phyloP scores from a whole-genome alignment of 2,888 invertebrate genomes.

The Drosophila anomelani region DNA sequence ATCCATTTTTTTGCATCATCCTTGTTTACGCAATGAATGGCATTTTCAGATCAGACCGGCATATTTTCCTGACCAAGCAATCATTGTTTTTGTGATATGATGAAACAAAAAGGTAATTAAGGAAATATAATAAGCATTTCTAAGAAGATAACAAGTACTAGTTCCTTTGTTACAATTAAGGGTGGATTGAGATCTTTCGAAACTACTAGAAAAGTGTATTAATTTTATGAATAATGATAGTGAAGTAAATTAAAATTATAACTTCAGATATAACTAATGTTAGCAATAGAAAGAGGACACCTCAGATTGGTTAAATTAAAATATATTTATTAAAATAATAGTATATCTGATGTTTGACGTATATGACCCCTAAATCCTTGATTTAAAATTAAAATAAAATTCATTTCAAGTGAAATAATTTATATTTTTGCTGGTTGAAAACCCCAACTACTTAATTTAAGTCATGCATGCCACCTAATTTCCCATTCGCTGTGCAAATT shows the following conservation, averaged over 20 bases:
- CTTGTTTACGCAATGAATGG: background rate
- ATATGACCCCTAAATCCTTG: background rate
- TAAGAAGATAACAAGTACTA: background rate
- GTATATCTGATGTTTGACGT: too few species aligned
- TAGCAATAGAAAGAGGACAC: too few species aligned
- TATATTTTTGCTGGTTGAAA: background rate
- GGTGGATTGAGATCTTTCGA: background rate
- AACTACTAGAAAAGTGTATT: background rate
- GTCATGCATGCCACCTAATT: conserved; percentile 4
- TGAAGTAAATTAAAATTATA: too few species aligned
- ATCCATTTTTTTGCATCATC: conserved; percentile 1
- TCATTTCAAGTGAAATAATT: background rate
- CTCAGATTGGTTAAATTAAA: too few species aligned
- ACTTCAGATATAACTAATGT: too few species aligned
- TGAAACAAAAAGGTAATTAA: background rate
- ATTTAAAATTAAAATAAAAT: background rate
- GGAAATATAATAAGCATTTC: background rate
- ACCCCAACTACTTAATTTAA: conserved; percentile 1
- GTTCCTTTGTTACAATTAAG: background rate
- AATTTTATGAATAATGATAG: background rate
- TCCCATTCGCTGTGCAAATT: conserved; percentile 51
- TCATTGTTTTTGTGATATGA: background rate
- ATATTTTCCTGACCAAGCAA: background rate
- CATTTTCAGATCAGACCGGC: background rate
- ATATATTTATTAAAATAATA: too few species aligned